Conservation (phyloP, 2,797 vertebrate genomes). For the Sebastes kiyomatsui region DNA sequence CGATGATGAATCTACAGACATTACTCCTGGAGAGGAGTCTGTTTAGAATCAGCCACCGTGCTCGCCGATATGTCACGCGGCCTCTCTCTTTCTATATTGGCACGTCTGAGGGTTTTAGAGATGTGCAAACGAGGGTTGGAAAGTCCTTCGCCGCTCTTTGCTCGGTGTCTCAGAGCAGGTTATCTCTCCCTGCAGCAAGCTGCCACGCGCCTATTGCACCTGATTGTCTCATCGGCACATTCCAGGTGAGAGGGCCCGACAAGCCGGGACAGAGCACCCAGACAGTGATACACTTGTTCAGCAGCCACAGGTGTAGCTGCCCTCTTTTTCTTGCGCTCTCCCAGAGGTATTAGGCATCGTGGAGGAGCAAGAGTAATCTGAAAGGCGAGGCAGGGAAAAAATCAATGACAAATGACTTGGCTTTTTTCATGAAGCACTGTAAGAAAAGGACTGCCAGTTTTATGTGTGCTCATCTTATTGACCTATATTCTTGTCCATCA, state of each 20-base stretch:
- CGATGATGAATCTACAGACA: constrained; percentile 57
- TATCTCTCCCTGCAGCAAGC: constrained; percentile 87
- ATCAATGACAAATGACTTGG: constrained; percentile 61
- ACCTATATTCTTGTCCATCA: constrained; percentile 46
- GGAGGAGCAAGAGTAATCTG: constrained; percentile 78
- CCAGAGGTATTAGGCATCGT: constrained; percentile 77
- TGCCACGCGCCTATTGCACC: constrained; percentile 96
- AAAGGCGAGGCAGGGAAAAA: constrained; percentile 36
- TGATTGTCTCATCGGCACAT: constrained; percentile 96
- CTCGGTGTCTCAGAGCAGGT: constrained; percentile 78
- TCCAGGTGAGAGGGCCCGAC: constrained; percentile 85
- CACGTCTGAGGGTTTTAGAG: constrained; percentile 35
- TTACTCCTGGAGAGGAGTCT: constrained; percentile 64
- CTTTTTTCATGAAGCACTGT: constrained; percentile 11
- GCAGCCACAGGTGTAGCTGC: constrained; percentile 94
- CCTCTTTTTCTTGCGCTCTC: constrained; percentile 81
- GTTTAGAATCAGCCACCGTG: constrained; percentile 62
- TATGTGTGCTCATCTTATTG: constrained; percentile 34
- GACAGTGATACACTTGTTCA: constrained; percentile 99
- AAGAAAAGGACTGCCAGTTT: constrained; percentile 37
- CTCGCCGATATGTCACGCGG: constrained; percentile 24
- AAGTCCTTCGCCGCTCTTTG: constrained; percentile 26
- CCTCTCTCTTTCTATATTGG: neutral
- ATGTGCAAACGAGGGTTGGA: constrained; percentile 26
- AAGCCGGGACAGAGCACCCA: constrained; percentile 86